A percentile compares a stretch with the other conserved stretches of the same genome.
phyloP scores from a whole-genome alignment of 37 sponge, comb jelly and placozoan genomes.

The Corticium candelabrum region DNA sequence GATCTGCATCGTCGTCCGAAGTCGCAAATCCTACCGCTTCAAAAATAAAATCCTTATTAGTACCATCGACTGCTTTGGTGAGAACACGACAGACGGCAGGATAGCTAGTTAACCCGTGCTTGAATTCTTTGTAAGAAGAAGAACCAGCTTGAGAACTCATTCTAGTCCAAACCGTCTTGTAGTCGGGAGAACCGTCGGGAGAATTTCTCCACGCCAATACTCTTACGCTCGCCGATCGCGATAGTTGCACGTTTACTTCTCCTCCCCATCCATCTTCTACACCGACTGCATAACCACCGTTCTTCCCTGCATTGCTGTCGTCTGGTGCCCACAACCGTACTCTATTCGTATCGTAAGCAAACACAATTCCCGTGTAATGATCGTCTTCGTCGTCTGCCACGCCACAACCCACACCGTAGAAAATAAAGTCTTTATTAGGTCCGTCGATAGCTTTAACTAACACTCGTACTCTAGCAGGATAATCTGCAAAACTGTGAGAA shows the following conservation, averaged over 20 bases:
- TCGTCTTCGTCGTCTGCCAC: not conserved
- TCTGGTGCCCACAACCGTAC: not conserved
- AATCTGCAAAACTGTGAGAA: not conserved
- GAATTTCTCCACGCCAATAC: not conserved
- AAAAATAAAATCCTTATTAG: not conserved
- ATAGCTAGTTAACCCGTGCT: not conserved
- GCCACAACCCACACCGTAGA: not conserved
- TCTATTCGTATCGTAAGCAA: not conserved
- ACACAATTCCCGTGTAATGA: not conserved
- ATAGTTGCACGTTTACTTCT: not conserved
- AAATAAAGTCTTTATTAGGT: not conserved
- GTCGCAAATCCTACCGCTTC: not conserved
- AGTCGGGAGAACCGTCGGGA: not conserved
- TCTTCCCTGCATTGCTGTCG: not conserved
- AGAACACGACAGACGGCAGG: not conserved
- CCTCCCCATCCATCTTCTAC: not conserved
- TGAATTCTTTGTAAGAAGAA: not conserved
- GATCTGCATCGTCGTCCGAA: not conserved
- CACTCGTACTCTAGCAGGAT: not conserved
- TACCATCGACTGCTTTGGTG: conserved; percentile 2
- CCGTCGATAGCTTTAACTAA: not conserved
- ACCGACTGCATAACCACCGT: not conserved
- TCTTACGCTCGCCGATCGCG: not conserved
- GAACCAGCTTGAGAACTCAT: not conserved
- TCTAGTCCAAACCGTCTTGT: not conserved